Evolutionary conservation across 2,888 invertebrate genomes (phyloP), one percentile per base, ranked within the genome.

Genomic region (Luffia ferchaultella): DNA sequence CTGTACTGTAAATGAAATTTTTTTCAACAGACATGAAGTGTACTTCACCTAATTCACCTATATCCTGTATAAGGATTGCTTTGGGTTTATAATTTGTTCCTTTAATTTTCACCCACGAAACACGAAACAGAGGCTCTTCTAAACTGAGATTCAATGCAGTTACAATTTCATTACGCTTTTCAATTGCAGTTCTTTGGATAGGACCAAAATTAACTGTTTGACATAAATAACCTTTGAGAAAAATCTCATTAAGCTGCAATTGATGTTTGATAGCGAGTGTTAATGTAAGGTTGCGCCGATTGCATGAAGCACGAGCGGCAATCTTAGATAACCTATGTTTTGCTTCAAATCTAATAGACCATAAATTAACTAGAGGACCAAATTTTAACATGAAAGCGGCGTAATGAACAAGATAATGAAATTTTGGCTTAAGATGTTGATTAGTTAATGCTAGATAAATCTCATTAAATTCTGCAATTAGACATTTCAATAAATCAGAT

Each of bases 291-390:
- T 48, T 48, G 12, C 20, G 30, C 18, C 48, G 30, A 18, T 16
- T 48, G 17, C 3, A 41, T 17, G 48, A 48, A 16, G 48, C n/a
- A 9, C 48, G n/a, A 7, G 48, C 48, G 12, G n/a, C 16, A 40
- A 53, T 40, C 48, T 55, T 55, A 46, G 50, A 53, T n/a, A 56
- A 19, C 16, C 55, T 42, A 43, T 55, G 55, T 17, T 55, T 55
- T 1, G 55, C 57, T 51, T 57, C 55, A 49, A 55, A 57, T 30
- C 57, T 46, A 55, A 57, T 57, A 2, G 57, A 43, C 57, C 55
- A 56, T 7, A 55, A 46, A 41, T 53, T 49, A n/a, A 18, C 47
- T 20, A 55, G 15, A 2, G 56, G 56, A 9, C 56, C 56, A 52
- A 54, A 55, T 16, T 55, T 56, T 19, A 46, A 20, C 40, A 56